Base-by-base conservation (phyloP, 2,888 invertebrate genomes). In the Synergus japonicus region DNA sequence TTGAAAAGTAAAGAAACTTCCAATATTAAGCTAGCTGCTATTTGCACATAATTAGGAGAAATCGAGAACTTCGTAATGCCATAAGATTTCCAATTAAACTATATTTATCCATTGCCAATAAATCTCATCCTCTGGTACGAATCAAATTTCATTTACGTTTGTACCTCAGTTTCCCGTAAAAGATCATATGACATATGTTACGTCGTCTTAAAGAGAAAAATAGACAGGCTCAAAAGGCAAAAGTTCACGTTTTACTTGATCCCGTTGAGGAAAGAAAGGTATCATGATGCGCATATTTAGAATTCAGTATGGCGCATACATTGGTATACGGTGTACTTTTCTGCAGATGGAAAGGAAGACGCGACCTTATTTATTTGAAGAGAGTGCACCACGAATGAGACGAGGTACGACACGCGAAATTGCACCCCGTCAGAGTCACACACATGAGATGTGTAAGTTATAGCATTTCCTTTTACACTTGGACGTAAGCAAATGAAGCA, bases 241-340 rank as follows among this genome's bases (percentile, higher is more conserved):
- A 46, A 46, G 69, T 18, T 22, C 49, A 15, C 69, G 44, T 41
- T 54, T 29, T 37, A 73, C 37, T 29, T 73, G 73, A 73, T 73
- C 73, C 54, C 73, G 54, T 73, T 73, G 54, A 73, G 49, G 49
- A 85, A 83, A 88, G 87, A 88, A 82, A 88, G 84, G 84, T 88
- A 88, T 88, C 85, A 79, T 85, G 87, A 87, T 81, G 83, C 84
- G 82, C 86, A 83, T 86, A 88, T 87, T 86, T 87, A 86, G 85
- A 87, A 88, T 88, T 86, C 85, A 84, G 83, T 81, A 87, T 76
- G 81, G 82, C 83, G 79, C 79, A 77, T 81, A 73, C 73, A 54
- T 73, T 73, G 49, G 73, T 73, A 73, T 73, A 73, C 54, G 54
- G 54, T 73, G 37, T 37, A 44, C 66, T 66, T 44, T 66, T 4